These are phyloP conservation scores for Achroia grisella DNA, from an alignment of 1,140 invertebrate genomes.

Conservation along the genomic window DNA sequence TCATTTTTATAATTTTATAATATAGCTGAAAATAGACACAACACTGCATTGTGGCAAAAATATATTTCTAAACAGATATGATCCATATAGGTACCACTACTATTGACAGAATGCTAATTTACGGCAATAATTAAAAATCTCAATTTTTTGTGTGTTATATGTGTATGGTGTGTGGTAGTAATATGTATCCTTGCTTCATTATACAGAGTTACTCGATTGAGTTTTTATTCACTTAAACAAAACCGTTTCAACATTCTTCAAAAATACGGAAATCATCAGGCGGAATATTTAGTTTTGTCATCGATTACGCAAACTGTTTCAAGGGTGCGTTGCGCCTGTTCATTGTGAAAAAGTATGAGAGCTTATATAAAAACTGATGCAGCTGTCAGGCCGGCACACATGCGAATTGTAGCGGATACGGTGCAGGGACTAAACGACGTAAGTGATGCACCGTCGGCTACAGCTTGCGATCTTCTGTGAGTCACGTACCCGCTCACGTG, in stretches of 20 bases:
- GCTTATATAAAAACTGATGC: constrained; percentile 68
- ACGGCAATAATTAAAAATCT: too few relatives aligned
- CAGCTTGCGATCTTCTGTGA: constrained; percentile 20
- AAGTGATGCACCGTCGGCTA: constrained; percentile 14
- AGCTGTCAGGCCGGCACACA: constrained; percentile 66
- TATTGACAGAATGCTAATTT: too few relatives aligned
- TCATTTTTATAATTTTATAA: too few relatives aligned
- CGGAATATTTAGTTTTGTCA: constrained; percentile 74
- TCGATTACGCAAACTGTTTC: constrained; percentile 74
- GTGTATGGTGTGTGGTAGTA: too few relatives aligned
- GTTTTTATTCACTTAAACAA: neutral
- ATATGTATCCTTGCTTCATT: too few relatives aligned
- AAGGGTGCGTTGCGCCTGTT: constrained; percentile 61
- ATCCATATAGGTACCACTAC: too few relatives aligned
- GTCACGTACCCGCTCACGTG: neutral
- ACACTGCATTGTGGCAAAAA: too few relatives aligned
- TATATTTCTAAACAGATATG: too few relatives aligned
- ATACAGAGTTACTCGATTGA: too few relatives aligned
- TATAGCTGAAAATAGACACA: too few relatives aligned
- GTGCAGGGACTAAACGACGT: constrained; percentile 26
- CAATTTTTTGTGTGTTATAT: too few relatives aligned
- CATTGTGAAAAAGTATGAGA: constrained; percentile 70
- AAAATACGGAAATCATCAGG: constrained; percentile 72
- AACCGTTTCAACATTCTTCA: constrained; percentile 35
- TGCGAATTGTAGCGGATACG: constrained; percentile 61